phyloP scores from a whole-genome alignment of 2,797 vertebrate species.

The Myotis myotis region DNA sequence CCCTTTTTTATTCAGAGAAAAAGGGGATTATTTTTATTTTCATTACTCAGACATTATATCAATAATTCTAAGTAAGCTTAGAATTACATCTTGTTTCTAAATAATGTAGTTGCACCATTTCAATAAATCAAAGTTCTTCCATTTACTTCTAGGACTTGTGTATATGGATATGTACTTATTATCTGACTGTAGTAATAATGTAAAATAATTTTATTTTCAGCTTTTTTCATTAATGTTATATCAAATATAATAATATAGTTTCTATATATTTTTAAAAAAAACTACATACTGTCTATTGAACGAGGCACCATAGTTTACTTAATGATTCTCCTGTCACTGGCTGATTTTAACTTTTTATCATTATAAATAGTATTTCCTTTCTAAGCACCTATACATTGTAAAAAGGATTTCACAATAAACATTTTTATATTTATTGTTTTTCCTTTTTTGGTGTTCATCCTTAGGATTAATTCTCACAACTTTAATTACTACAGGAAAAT shows the following conservation, averaged over 20 bases:
- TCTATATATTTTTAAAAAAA: not conserved
- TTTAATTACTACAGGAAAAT: not conserved
- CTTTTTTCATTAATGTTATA: not conserved
- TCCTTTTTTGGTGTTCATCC: not conserved
- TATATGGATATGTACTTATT: not conserved
- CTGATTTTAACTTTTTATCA: conserved; percentile 13
- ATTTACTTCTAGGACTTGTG: not conserved
- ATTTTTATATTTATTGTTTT: not conserved
- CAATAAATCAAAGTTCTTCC: not conserved
- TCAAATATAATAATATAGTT: not conserved
- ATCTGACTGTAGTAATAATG: not conserved
- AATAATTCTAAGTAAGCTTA: not conserved
- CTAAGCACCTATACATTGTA: not conserved
- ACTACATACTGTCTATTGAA: not conserved
- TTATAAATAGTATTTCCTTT: not conserved
- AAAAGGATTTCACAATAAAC: conserved; percentile 15
- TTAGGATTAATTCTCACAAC: conserved; percentile 47
- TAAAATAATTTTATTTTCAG: conserved; percentile 5
- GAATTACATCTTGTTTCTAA: not conserved
- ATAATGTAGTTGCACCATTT: not conserved
- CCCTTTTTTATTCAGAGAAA: conserved; percentile 2
- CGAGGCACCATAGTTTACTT: not conserved
- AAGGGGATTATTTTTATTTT: not conserved
- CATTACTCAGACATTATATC: not conserved
- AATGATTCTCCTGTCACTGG: not conserved